Base-by-base conservation (phyloP, 2,797 vertebrate species). In the Fratercula arctica region DNA sequence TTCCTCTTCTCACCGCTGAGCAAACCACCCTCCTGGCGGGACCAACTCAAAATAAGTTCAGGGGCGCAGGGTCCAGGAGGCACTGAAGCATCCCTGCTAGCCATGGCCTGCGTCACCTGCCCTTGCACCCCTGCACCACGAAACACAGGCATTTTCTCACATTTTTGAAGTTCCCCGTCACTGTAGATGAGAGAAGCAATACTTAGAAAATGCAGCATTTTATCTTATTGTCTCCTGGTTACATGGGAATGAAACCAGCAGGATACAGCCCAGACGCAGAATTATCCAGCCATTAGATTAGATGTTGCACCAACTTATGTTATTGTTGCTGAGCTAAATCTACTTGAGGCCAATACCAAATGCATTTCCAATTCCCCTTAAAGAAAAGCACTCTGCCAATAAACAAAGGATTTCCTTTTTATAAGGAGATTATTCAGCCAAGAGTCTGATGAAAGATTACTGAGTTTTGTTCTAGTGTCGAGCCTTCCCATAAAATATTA, bases 381-480 rank as follows among this genome's bases (percentile, higher is more conserved):
- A 48, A 73, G 75, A 28, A 59, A 59, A 95, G 9, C 11, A 1
- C 18, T 15, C 72, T 35, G 79, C 73, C 85, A 70, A 60, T 64
- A 94, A 84, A 78, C 66, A 93, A 67, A 84, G 76, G 89, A 85
- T 95, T 90, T 82, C 73, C 78, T 87, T 72, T 56, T 63, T 8
- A 2, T 51, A 61, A 74, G 92, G 78, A 73, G 76, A 93, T 87
- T 74, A 87, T 20, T 21, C 53, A 72, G 51, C 77, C 74, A 60
- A 64, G 74, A 81, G 45, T 20, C 73, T 25, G 7, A 59, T 10
- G 80, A 46, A 68, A 82, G 54, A 69, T 48, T 41, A 81, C 31
- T 3, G 35, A 9, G 45, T 48, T 89, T 66, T 80, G 61, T 54
- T 70, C 73, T 24, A 3, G 39, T 11, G 33, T 33, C 0, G 5